These are phyloP conservation scores for Petrocephalus zakoni DNA, from an alignment of 2,113 vertebrate genomes.

Conservation along the genomic window DNA sequence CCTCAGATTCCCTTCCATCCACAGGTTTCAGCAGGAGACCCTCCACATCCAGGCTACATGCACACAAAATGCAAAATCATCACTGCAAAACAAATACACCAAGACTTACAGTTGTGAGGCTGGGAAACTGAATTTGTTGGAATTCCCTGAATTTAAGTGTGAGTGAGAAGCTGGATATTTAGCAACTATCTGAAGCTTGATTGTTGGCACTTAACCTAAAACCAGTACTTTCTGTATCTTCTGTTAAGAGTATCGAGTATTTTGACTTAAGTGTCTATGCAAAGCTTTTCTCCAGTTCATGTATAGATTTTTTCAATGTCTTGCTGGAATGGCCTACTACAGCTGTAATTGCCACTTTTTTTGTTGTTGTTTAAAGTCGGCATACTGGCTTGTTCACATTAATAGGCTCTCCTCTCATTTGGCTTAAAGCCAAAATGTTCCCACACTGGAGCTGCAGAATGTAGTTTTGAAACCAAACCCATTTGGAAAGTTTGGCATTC, in stretches of 20 bases:
- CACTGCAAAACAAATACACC: neutral
- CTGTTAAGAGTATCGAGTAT: neutral
- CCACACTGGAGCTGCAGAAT: no score
- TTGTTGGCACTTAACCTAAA: neutral
- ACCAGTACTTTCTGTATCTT: neutral
- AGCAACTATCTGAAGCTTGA: neutral
- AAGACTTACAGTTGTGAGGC: neutral
- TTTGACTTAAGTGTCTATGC: neutral
- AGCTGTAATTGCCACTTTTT: no score
- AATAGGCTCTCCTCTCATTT: no score
- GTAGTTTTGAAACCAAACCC: no score
- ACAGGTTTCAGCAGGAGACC: constrained; percentile 74
- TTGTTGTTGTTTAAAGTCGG: no score
- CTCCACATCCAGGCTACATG: constrained; percentile 71
- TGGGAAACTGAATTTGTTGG: neutral
- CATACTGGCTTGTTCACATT: no score
- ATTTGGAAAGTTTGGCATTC: no score
- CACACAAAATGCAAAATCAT: constrained; percentile 5
- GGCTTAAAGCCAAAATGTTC: no score
- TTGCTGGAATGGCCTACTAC: neutral
- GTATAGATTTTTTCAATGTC: neutral
- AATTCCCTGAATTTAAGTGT: neutral
- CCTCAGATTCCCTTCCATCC: constrained; percentile 54
- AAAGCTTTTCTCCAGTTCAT: neutral
- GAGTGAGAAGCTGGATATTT: neutral